A percentile compares a stretch with the other conserved stretches of the same genome.
Evolutionary conservation across 2,888 invertebrate species (phyloP).

Genomic region (Odontocolon sp.): DNA sequence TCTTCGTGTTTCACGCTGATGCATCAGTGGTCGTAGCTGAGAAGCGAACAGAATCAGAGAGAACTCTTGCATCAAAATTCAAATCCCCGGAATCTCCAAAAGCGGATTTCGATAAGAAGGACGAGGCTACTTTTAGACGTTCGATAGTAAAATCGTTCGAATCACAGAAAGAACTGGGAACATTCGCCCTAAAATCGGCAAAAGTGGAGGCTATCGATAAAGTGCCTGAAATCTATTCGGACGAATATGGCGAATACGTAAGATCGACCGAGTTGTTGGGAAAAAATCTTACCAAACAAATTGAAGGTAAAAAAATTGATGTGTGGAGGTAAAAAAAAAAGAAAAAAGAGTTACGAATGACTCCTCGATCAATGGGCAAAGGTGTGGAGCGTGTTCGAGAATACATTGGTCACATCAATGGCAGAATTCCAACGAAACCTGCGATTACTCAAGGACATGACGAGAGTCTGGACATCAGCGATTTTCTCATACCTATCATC

Average conservation of each 20-base stretch:
- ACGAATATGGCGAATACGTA: slow-evolving; percentile 65
- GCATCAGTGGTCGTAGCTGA: neutral
- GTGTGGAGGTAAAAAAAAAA: neutral
- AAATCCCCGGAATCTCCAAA: no score
- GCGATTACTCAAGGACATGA: slow-evolving; percentile 60
- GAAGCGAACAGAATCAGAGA: neutral
- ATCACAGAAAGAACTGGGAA: slow-evolving; percentile 1
- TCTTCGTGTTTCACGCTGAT: neutral
- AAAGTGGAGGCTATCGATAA: neutral
- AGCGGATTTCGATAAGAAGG: no score
- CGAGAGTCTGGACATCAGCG: slow-evolving; percentile 45
- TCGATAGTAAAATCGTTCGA: no score
- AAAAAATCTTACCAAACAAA: slow-evolving; percentile 66
- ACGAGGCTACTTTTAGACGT: no score
- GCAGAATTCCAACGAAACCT: slow-evolving; percentile 64
- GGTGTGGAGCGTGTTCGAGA: slow-evolving; percentile 53
- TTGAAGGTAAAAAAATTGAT: slow-evolving; percentile 65
- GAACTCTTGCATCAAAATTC: no score
- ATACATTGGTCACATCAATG: slow-evolving; percentile 55
- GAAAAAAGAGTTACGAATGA: neutral
- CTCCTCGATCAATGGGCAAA: slow-evolving; percentile 32
- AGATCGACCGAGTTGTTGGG: slow-evolving; percentile 69
- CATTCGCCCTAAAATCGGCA: slow-evolving; percentile 1
- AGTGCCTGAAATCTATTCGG: slow-evolving; percentile 17
- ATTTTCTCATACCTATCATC: slow-evolving; percentile 47